phyloP scores from a whole-genome alignment of 2,113 vertebrate genomes.

The Puntigrus tetrazona region DNA sequence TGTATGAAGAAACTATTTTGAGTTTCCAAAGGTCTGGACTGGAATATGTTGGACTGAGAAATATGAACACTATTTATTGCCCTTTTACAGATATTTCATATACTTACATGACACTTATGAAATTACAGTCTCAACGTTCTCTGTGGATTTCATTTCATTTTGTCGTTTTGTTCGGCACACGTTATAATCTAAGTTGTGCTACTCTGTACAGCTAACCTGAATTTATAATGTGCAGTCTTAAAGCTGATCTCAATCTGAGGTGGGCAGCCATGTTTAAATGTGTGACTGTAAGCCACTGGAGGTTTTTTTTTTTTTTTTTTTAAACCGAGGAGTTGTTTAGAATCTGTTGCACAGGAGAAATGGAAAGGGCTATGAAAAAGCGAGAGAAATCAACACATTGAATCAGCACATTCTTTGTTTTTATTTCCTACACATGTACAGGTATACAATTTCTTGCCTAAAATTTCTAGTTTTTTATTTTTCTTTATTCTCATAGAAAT shows the following conservation, averaged over 20 bases:
- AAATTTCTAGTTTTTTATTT: background rate
- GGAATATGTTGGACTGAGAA: slow-evolving; percentile 22
- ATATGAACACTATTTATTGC: slow-evolving; percentile 58
- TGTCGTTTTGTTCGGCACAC: slow-evolving; percentile 29
- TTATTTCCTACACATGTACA: slow-evolving; percentile 41
- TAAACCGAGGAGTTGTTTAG: background rate
- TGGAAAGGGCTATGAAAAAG: slow-evolving; percentile 40
- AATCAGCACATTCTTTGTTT: slow-evolving; percentile 28
- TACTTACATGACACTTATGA: slow-evolving; percentile 23
- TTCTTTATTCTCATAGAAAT: slow-evolving; percentile 25
- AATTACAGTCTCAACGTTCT: slow-evolving; percentile 5
- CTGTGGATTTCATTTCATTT: slow-evolving; percentile 22
- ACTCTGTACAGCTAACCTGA: slow-evolving; percentile 48
- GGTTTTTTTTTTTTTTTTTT: background rate
- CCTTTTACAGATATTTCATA: slow-evolving; percentile 43
- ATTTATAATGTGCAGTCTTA: slow-evolving; percentile 36
- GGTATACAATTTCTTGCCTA: slow-evolving; percentile 2
- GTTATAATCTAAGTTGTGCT: slow-evolving; percentile 13
- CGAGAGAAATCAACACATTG: slow-evolving; percentile 7
- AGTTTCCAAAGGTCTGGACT: slow-evolving; percentile 35
- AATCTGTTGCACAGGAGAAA: slow-evolving; percentile 16
- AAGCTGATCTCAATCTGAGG: slow-evolving; percentile 22
- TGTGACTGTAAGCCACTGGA: slow-evolving; percentile 32
- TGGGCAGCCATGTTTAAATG: slow-evolving; percentile 17
- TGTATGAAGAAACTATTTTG: background rate